Base-by-base conservation (phyloP, 2,888 invertebrate genomes). In the Drosophila colorata region DNA sequence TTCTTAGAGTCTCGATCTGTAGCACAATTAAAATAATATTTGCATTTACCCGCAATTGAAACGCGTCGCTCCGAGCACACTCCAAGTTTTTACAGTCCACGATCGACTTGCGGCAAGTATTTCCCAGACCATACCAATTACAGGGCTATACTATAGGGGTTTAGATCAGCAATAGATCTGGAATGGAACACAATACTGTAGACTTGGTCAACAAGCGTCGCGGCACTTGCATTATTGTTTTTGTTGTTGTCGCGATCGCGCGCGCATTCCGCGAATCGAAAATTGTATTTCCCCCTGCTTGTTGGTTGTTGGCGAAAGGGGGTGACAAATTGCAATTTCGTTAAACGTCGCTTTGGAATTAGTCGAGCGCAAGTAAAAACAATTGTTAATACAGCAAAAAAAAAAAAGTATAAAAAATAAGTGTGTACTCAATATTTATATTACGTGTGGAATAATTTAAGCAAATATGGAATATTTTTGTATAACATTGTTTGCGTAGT, bases 121-220 rank as follows among this genome's bases (percentile, higher is more conserved):
- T 61, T 72, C 60, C 55, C 69, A 72, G 60, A 72, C 73, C 58
- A 64, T 46, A 49, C 69, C 64, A 77, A 77, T 76, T 77, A 56
- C 41, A 51, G 44, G n/a, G 28, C 48, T 77, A 67, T 75, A 72
- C 61, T 69, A 77, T 72, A 60, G 18, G 33, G 14, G 23, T 46
- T 31, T 52, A 58, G 69, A 72, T 74, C 76, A 71, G 58, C 71
- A 56, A 33, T 48, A 70, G 71, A 71, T 68, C 48, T 11, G 33
- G 33, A 33, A 33, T 33, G 33, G 33, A 33, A 43, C 55, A 48
- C 35, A 49, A 56, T 66, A 43, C 40, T 57, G 37, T 57, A 41
- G 79, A 78, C 77, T 71, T 78, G 78, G 74, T 74, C 78, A 77
- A 77, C 71, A 71, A 63, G 53, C 28, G 60, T 31, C 48, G 44